Percentiles rank a stretch among this genome's conserved stretches.
Conservation (phyloP, 2,113 vertebrate genomes). For the Micronisus gabar region DNA sequence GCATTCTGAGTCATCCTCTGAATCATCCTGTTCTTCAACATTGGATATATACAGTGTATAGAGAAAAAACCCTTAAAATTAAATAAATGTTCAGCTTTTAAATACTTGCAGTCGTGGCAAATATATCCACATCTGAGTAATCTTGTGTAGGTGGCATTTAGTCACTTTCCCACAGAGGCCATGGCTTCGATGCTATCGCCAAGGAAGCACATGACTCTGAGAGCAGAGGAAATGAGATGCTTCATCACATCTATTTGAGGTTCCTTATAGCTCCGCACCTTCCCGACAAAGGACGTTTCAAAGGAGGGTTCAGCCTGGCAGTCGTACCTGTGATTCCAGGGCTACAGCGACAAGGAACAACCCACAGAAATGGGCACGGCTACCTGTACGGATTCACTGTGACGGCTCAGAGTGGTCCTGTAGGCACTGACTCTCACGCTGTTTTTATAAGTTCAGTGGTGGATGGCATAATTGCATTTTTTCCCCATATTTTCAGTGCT, state of each 20-base stretch:
- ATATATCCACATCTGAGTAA: neutral
- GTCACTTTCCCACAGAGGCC: neutral
- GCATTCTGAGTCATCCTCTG: slow-evolving; percentile 25
- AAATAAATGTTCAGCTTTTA: neutral
- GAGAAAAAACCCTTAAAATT: neutral
- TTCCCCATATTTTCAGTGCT: neutral
- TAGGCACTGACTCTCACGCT: neutral
- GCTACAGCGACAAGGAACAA: neutral
- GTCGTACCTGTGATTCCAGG: neutral
- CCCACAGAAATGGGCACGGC: rapidly evolving
- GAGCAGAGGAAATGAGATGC: neutral
- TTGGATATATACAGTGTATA: neutral
- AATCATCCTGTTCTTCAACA: neutral
- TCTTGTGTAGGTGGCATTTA: neutral
- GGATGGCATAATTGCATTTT: rapidly evolving
- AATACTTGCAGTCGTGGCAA: neutral
- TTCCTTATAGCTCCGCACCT: neutral
- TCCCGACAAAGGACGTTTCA: neutral
- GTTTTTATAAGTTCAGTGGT: neutral
- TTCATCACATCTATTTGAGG: neutral
- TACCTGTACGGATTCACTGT: neutral
- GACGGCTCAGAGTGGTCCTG: neutral
- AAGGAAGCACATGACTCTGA: neutral
- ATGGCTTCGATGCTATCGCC: neutral
- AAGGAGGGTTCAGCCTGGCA: neutral